Evolutionary conservation across 2,113 vertebrate genomes (phyloP).

Genomic region (Australoheros scitulus): DNA sequence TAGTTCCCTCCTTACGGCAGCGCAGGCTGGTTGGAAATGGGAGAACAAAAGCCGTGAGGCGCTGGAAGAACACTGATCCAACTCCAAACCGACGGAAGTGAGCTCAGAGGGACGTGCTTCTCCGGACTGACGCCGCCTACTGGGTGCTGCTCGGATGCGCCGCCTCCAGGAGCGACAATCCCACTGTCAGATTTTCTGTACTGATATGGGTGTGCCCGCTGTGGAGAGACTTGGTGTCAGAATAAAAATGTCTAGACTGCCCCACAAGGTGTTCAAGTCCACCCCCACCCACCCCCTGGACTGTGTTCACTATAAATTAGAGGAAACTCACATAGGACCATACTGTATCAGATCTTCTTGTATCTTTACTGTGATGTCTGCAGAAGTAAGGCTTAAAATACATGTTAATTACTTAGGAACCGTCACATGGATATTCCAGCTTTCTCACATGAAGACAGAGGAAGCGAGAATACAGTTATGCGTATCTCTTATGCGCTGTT

Average conservation of each 20-base stretch:
- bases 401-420: not conserved
- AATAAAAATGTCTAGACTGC: not conserved
- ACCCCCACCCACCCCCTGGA: not conserved
- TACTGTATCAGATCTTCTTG: not conserved
- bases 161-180: slow-evolving; percentile 18
- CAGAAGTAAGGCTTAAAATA: not conserved
- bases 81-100: slow-evolving; percentile 70
- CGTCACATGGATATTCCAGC: not conserved
- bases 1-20: slow-evolving; percentile 10
- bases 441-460: not conserved
- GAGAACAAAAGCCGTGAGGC: slow-evolving; percentile 69
- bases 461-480: not conserved
- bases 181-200: not conserved
- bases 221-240: not conserved
- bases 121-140: slow-evolving; percentile 64
- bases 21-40: slow-evolving; percentile 63
- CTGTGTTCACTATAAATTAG: not conserved
- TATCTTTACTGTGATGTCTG: not conserved
- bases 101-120: slow-evolving; percentile 64
- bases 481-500: not conserved
- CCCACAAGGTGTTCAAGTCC: not conserved
- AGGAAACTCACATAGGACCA: not conserved
- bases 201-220: slow-evolving; percentile 5
- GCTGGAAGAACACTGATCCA: slow-evolving; percentile 34
- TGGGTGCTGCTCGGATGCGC: slow-evolving; percentile 10